Percentiles rank a stretch among this genome's conserved stretches.
Evolutionary conservation across 2,888 invertebrate species (phyloP).

Genomic region (Sicus ferrugineus): DNA sequence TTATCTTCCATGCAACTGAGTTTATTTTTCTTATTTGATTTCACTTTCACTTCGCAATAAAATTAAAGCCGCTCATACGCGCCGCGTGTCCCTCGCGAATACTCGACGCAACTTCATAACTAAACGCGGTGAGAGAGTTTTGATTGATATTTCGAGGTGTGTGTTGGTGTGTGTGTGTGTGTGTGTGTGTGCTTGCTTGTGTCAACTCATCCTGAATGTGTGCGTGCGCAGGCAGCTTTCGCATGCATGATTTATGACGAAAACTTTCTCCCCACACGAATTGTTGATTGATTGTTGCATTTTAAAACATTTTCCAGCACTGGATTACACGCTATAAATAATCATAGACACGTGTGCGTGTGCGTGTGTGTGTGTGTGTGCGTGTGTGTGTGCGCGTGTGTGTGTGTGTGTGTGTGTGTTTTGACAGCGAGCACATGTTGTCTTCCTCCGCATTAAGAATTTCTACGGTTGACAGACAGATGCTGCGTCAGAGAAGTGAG

Average conservation of each 20-base stretch:
- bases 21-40: too few relatives aligned
- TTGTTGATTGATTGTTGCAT: conserved; percentile 15
- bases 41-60: background rate
- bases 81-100: background rate
- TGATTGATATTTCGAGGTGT: conserved; percentile 9
- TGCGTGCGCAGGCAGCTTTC: too few relatives aligned
- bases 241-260: too few relatives aligned
- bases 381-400: conserved; percentile 6
- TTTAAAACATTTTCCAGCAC: background rate
- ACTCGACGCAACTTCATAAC: too few relatives aligned
- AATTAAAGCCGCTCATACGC: too few relatives aligned
- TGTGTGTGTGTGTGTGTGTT: background rate
- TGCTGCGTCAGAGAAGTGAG: background rate
- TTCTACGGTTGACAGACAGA: conserved; percentile 27
- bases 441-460: conserved; percentile 25
- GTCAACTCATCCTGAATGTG: too few relatives aligned
- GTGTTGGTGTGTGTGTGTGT: background rate
- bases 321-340: conserved; percentile 23
- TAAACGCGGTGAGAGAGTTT: too few relatives aligned
- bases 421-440: conserved; percentile 11
- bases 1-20: too few relatives aligned
- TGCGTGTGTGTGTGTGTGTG: background rate
- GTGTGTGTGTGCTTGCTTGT: conserved; percentile 1
- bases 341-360: background rate
- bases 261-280: background rate